Evolutionary conservation across 2,113 vertebrate species (phyloP).

Genomic region (Pseudorhombus dupliciocellatus): DNA sequence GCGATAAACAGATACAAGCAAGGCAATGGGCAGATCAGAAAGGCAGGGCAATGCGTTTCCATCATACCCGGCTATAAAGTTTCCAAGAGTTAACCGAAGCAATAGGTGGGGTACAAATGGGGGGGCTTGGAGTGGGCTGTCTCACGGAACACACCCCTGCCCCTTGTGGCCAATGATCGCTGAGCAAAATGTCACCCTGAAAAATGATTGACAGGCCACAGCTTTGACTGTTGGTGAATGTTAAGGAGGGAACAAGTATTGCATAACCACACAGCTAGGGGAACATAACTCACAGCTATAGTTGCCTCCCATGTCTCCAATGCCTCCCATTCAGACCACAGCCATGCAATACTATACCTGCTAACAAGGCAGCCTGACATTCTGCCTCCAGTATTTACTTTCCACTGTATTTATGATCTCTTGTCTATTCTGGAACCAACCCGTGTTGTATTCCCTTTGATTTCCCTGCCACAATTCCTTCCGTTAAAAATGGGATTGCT

Average conservation of each 20-base stretch:
- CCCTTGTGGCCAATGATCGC: constrained; percentile 50
- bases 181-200: constrained; percentile 56
- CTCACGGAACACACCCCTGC: constrained; percentile 42
- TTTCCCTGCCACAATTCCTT: constrained; percentile 42
- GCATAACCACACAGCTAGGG: constrained; percentile 48
- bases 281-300: constrained; percentile 67
- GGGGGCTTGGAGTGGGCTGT: constrained; percentile 26
- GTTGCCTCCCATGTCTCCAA: constrained; percentile 69
- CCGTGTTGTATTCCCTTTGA: constrained; percentile 53
- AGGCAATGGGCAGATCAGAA: not conserved
- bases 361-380: constrained; percentile 73
- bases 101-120: constrained; percentile 32
- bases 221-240: constrained; percentile 57
- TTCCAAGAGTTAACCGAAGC: constrained; percentile 18
- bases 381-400: constrained; percentile 71
- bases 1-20: not conserved
- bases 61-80: constrained; percentile 27
- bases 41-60: constrained; percentile 43
- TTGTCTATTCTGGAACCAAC: constrained; percentile 57
- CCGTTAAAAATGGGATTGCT: constrained; percentile 42
- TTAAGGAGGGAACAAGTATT: constrained; percentile 47
- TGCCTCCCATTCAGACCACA: constrained; percentile 66
- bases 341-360: constrained; percentile 73
- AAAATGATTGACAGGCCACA: constrained; percentile 63
- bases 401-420: constrained; percentile 66